Conservation (phyloP, 1,140 invertebrate species). For the Heliconius melpomene region DNA sequence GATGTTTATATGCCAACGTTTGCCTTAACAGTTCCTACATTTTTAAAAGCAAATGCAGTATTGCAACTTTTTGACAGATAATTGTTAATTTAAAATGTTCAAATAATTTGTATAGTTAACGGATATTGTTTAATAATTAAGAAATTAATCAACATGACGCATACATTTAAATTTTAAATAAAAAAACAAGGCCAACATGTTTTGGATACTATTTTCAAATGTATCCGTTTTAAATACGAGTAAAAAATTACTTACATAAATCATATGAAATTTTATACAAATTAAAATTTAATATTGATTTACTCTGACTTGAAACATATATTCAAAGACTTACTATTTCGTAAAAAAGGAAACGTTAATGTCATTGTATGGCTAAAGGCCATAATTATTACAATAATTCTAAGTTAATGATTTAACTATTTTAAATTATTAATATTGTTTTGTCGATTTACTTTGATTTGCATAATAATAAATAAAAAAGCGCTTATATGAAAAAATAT, state of each 20-base stretch:
- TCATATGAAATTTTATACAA: not conserved
- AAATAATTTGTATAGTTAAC: not conserved
- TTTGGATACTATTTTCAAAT: not conserved
- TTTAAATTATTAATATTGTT: not conserved
- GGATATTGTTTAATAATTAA: not conserved
- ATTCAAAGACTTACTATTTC: not conserved
- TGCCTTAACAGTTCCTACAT: not conserved
- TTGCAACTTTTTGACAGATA: not conserved
- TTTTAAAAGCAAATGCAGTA: not conserved
- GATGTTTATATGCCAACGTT: not conserved
- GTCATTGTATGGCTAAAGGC: too few relatives aligned
- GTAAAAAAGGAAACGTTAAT: not conserved
- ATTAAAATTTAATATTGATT: slow-evolving; percentile 3
- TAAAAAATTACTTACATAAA: not conserved
- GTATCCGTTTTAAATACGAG: not conserved
- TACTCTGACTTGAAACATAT: not conserved
- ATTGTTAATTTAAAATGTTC: not conserved
- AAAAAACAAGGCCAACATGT: not conserved
- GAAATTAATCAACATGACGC: not conserved
- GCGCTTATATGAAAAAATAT: not conserved
- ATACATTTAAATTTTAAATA: not conserved
- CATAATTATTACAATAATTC: too few relatives aligned
- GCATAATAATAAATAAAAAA: not conserved
- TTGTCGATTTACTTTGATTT: not conserved
- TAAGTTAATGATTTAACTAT: not conserved